Base-by-base conservation (phyloP, 2,113 vertebrate genomes). In the Colistium nudipinnis region DNA sequence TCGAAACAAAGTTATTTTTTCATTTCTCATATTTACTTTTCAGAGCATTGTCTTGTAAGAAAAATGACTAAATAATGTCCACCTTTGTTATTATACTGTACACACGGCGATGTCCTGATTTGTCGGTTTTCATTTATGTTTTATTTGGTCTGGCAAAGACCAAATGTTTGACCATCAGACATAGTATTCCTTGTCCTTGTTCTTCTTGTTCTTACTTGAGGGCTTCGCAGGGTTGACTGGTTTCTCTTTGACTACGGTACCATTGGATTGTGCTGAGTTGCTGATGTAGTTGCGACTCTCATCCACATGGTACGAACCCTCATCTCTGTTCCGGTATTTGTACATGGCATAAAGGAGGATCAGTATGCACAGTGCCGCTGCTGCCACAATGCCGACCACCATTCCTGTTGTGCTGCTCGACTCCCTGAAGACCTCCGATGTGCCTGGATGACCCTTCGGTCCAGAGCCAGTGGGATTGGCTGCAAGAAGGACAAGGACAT, bases 251-350 rank as follows among this genome's bases (percentile, higher is more conserved):
- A 99, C 95, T 1, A 98, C 92, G 48, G 96, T 95, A 88, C 98
- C 98, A 1, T 99, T 99, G 87, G 96, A 97, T 92, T 99, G 97
- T 53, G 98, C 97, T 43, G 98, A 97, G 92, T 99, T 99, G 94
- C 97, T 99, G 94, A 99, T 99, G 94, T 99, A 99, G 92, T 99
- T 99, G 88, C 97, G 96, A 72, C 96, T 99, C 92, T 99, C 98
- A 6, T 99, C 98, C 57, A 99, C 97, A 1, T 98, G 96, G 81
- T 99, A 99, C 0, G 97, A 99, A 41, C 97, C 97, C 72, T 99
- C 97, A 67, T 99, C 98, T 30, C 98, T 94, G 87, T 99, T 99
- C 77, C 97, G 93, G 91, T 99, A 99, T 83, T 99, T 99, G 94
- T 99, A 99, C 98, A 99, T 99, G 68, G 98, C 98, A 19, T 99